A percentile compares a stretch with the other conserved stretches of the same genome.
Conservation (phyloP, 1,140 invertebrate genomes). For the Thalassaphorura encarpata region DNA sequence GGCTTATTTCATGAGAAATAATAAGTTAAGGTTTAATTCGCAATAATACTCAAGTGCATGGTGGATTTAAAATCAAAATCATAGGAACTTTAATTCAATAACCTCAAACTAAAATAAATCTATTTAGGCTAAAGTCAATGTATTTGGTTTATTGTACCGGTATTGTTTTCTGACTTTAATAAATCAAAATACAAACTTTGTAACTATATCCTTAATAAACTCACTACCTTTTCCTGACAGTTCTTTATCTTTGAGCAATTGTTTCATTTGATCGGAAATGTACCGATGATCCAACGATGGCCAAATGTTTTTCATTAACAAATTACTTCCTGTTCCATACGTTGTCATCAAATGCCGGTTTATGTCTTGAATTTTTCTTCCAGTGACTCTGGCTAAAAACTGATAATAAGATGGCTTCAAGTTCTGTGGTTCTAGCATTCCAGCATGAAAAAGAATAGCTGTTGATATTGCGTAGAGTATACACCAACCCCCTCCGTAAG, state of each 20-base stretch:
- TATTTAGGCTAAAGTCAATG: no score
- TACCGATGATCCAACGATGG: conserved; percentile 18
- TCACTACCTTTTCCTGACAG: conserved; percentile 17
- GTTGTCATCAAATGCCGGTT: conserved; percentile 26
- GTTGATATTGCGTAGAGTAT: conserved; percentile 69
- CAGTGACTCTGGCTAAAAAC: conserved; percentile 63
- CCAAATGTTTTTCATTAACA: conserved; percentile 28
- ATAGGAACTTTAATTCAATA: no score
- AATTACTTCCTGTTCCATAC: conserved; percentile 22
- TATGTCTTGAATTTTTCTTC: conserved; percentile 42
- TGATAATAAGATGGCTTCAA: conserved; percentile 73
- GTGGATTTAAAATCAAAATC: no score
- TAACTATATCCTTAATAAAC: conserved; percentile 23
- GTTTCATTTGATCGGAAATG: conserved; percentile 24
- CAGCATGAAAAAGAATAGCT: conserved; percentile 66
- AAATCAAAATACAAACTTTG: no score
- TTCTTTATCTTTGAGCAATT: conserved; percentile 15
- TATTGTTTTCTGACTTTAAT: no score
- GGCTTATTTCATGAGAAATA: no score
- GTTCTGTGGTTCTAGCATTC: conserved; percentile 64
- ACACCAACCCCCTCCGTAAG: conserved; percentile 29
- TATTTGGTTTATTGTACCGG: no score
- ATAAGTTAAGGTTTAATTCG: no score
- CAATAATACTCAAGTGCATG: no score
- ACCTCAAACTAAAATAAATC: no score